Conservation (phyloP, 1,140 invertebrate genomes). For the Macrotrachela quadricornifera region DNA sequence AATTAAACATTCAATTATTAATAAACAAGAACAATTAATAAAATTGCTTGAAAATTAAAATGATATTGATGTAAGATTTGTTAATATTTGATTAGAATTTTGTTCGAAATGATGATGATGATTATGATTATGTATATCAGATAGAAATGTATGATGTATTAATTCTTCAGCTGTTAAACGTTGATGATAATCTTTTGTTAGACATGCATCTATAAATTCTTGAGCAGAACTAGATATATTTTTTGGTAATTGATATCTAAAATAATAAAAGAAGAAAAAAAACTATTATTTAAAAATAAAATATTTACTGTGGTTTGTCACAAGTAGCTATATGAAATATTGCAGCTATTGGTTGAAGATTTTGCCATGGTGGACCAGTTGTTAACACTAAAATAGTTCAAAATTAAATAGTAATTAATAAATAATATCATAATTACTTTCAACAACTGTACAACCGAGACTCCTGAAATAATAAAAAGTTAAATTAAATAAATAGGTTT, state of each 20-base stretch:
- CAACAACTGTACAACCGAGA: conserved; percentile 27
- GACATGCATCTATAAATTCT: conserved; percentile 20
- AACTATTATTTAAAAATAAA: no score
- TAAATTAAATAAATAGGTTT: not conserved
- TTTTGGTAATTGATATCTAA: conserved; percentile 17
- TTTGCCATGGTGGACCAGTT: conserved; percentile 21
- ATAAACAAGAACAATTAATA: no score
- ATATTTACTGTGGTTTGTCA: conserved; percentile 15
- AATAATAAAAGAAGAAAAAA: no score
- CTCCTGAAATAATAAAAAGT: conserved; percentile 17
- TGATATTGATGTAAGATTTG: no score
- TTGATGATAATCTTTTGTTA: conserved; percentile 15
- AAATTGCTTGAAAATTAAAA: no score
- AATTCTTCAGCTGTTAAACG: conserved; percentile 22
- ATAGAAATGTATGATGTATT: conserved; percentile 17
- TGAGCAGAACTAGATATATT: conserved; percentile 12
- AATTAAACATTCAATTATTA: no score
- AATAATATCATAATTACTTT: conserved; percentile 16
- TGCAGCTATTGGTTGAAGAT: conserved; percentile 26
- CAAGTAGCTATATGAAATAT: conserved; percentile 29
- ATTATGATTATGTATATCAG: no score
- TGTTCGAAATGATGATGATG: no score
- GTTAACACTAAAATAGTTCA: not conserved
- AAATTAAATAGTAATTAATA: not conserved
- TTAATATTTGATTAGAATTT: no score